Evolutionary conservation across 2,888 invertebrate genomes (phyloP).

Genomic region (Drosophila acutilabella): DNA sequence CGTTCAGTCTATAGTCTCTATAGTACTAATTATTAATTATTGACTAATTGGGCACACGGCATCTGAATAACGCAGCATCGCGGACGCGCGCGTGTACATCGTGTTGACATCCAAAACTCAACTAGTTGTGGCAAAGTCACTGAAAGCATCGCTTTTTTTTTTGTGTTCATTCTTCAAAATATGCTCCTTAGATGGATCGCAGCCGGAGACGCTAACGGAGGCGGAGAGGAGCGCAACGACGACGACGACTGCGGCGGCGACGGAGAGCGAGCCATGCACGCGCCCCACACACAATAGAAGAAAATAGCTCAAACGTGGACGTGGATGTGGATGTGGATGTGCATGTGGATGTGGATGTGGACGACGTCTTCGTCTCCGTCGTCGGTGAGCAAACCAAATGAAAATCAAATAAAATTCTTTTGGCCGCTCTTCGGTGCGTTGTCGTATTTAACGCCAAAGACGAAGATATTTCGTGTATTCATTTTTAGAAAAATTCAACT

Average conservation of each 20-base stretch:
- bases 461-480: slow-evolving; percentile 78
- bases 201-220: slow-evolving; percentile 44
- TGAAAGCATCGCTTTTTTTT: slow-evolving; percentile 60
- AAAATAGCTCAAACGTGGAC: slow-evolving; percentile 49
- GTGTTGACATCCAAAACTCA: slow-evolving; percentile 85
- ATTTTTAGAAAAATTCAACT: slow-evolving; percentile 80
- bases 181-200: slow-evolving; percentile 85
- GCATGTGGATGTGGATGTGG: slow-evolving; percentile 11
- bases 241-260: neutral
- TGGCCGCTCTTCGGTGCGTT: slow-evolving; percentile 66
- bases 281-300: slow-evolving; percentile 74
- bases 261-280: slow-evolving; percentile 53
- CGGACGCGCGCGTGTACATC: slow-evolving; percentile 76
- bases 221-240: slow-evolving; percentile 21
- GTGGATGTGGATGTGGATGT: slow-evolving; percentile 21
- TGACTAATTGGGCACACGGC: slow-evolving; percentile 5
- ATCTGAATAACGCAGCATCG: slow-evolving; percentile 35
- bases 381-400: slow-evolving; percentile 51
- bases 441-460: slow-evolving; percentile 75
- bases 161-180: slow-evolving; percentile 71
- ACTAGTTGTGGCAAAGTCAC: slow-evolving; percentile 83
- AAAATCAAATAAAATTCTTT: slow-evolving; percentile 72
- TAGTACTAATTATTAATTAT: neutral
- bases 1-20: slow-evolving; percentile 14
- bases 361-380: neutral